Evolutionary conservation across 2,113 vertebrate genomes (phyloP), one percentile per base, ranked within the genome.

Genomic region (Erpornis zantholeuca): DNA sequence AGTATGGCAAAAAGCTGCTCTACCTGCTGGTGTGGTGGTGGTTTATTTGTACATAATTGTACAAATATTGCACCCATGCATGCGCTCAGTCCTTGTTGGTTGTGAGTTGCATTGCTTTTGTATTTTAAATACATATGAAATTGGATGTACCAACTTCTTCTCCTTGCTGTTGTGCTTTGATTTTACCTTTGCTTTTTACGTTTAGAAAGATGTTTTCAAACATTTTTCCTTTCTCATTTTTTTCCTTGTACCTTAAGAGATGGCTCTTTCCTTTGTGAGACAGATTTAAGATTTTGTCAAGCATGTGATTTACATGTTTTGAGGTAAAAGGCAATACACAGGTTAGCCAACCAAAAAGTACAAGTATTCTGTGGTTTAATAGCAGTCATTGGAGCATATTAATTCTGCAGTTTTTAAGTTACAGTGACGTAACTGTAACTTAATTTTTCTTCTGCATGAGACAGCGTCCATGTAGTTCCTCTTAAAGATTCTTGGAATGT

Each of bases 351-450:
- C 57, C 7, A 53, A 36, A 69, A 86, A 70, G 10, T 35, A 7
- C 13, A 23, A 27, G 6, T 44, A 6, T 40, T 68, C 42, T 45
- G 12, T 64, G 33, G 14, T 45, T 70, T 35, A 65, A 18, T 35
- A 25, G 38, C 0, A 2, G 17, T 80, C 40, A 28, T 11, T 33
- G 21, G 31, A 47, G 38, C 14, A 5, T 42, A 49, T 56, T 80
- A 0, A 31, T 77, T 73, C 50, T 83, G 72, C 44, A 63, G 29
- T 78, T 90, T 45, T 54, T 38, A 35, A 54, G 20, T 81, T 69
- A 17, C 3, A 40, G 11, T 40, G 23, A 10, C 0, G 0, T 24
- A 24, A 40, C 27, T 60, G 0, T 24, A 24, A 40, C 27, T 60
- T 44, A 28, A 31, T 63, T 88, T 63, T 91, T 60, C 44, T 69